Evolutionary conservation across 2,113 vertebrate species (phyloP).

Genomic region (Mus spicilegus): DNA sequence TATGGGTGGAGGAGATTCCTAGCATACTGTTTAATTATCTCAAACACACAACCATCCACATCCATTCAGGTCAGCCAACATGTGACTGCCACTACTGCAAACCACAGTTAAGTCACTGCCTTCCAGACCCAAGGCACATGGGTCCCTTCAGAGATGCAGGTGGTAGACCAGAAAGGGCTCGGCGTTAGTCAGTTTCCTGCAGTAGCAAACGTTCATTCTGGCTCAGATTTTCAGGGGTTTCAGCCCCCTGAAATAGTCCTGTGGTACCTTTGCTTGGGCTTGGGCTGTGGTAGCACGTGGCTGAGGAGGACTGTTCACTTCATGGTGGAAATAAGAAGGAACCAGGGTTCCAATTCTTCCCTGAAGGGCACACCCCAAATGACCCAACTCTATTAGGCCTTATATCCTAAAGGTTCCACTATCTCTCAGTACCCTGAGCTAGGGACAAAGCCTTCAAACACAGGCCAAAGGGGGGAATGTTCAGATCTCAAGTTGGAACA

Average conservation of each 20-base stretch:
- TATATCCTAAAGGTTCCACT: neutral
- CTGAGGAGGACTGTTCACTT: neutral
- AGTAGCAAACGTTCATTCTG: neutral
- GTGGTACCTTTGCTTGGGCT: neutral
- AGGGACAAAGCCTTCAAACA: neutral
- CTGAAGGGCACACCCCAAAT: neutral
- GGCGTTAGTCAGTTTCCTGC: neutral
- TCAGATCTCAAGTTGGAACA: neutral
- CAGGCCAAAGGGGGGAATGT: too few relatives aligned
- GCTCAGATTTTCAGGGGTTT: neutral
- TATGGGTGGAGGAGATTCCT: neutral
- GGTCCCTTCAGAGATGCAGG: neutral
- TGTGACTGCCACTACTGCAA: neutral
- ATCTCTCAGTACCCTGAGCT: neutral
- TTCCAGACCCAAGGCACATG: rapidly evolving
- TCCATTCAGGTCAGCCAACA: neutral
- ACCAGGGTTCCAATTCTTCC: neutral
- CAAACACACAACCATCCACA: neutral
- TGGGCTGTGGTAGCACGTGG: neutral
- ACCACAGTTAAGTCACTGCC: neutral
- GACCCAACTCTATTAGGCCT: neutral
- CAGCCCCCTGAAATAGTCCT: neutral
- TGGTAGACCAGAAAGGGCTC: neutral
- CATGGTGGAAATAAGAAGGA: neutral
- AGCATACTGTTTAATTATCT: slow-evolving; percentile 3